These are phyloP conservation scores for Cuculus canorus DNA, from an alignment of 2,797 vertebrate species.

Conservation along the genomic window DNA sequence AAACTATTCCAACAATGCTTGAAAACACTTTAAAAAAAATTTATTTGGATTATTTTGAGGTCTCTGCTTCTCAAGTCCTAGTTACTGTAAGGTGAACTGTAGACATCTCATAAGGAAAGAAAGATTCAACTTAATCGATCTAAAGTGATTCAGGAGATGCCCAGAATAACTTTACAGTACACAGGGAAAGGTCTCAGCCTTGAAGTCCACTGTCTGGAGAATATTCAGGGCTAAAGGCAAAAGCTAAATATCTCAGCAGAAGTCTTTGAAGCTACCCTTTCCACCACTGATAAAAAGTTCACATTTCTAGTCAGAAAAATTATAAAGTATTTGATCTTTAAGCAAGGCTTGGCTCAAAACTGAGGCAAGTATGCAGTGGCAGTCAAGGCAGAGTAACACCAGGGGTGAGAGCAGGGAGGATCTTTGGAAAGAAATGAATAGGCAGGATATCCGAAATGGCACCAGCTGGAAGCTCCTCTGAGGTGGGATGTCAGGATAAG, in stretches of 20 bases:
- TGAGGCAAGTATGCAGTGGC: not conserved
- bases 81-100: not conserved
- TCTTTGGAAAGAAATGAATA: conserved; percentile 40
- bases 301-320: not conserved
- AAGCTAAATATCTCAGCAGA: not conserved
- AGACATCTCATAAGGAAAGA: not conserved
- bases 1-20: conserved; percentile 3
- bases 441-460: conserved; percentile 54
- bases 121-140: not conserved
- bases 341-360: not conserved
- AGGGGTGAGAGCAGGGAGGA: not conserved
- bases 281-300: not conserved
- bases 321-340: not conserved
- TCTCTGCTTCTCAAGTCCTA: not conserved
- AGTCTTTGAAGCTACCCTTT: not conserved
- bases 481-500: conserved; percentile 54
- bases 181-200: not conserved
- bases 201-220: not conserved
- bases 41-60: not conserved
- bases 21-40: not conserved
- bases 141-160: not conserved
- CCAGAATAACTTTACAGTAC: not conserved
- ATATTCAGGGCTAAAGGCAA: not conserved
- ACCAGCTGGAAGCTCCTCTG: conserved; percentile 39
- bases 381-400: not conserved